Evolutionary conservation across 2,888 invertebrate genomes (phyloP).

Genomic region (Drosophila borborema): DNA sequence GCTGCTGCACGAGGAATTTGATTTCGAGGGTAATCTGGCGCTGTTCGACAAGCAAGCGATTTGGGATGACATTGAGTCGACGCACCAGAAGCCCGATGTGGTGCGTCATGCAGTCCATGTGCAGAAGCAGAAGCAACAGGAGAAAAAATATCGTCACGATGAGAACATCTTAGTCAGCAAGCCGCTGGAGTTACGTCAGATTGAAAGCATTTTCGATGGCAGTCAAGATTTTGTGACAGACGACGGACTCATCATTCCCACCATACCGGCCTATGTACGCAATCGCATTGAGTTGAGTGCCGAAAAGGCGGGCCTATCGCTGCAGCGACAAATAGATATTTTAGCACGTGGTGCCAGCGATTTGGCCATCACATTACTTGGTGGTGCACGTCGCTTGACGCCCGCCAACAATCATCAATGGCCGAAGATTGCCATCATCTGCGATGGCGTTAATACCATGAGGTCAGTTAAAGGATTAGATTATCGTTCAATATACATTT

Average conservation of each 20-base stretch:
- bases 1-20: conserved; percentile 90
- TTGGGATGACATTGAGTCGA: conserved; percentile 90
- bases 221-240: conserved; percentile 87
- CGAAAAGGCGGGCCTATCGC: conserved; percentile 88
- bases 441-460: conserved; percentile 84
- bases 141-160: conserved; percentile 90
- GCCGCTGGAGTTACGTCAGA: conserved; percentile 89
- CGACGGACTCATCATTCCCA: conserved; percentile 92
- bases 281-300: conserved; percentile 89
- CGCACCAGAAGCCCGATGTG: conserved; percentile 81
- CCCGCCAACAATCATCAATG: conserved; percentile 95
- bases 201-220: conserved; percentile 86
- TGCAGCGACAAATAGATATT: conserved; percentile 90
- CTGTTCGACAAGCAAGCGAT: conserved; percentile 94
- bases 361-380: conserved; percentile 92
- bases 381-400: conserved; percentile 93
- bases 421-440: conserved; percentile 92
- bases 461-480: conserved; percentile 34
- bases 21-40: conserved; percentile 97
- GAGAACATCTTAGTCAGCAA: conserved; percentile 92
- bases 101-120: conserved; percentile 82
- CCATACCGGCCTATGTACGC: conserved; percentile 89
- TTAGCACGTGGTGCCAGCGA: conserved; percentile 94
- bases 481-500: not conserved
- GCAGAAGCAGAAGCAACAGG: conserved; percentile 75